Base-by-base conservation (phyloP, 1,140 invertebrate species). In the Manduca sexta region DNA sequence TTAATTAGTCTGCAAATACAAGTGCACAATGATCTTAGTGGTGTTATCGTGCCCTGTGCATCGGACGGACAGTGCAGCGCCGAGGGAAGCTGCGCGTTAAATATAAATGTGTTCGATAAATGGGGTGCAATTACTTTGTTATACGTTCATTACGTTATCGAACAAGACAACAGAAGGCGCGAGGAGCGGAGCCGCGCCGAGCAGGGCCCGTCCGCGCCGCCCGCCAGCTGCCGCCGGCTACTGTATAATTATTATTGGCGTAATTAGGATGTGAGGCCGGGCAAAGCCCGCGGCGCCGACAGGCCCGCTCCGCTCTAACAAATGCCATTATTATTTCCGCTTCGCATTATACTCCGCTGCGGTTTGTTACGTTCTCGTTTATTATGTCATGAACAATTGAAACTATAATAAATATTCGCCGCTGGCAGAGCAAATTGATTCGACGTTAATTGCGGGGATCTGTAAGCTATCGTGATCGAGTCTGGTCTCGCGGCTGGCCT, bases 281-380 rank as follows among this genome's bases (percentile, higher is more conserved):
- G 61, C 65, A 57, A 50, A 59, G 73, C 73, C 76, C 74, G 69
- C 67, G 74, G 78, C 76, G 76, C 60, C 75, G 69, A 72, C 70
- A 60, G 65, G 12, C 69, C 58, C 45, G 64, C 57, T 55, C 51
- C 47, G 33, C 62, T 70, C 68, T 62, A 75, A 78, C 77, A 76
- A 78, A 77, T 66, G 72, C 74, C 71, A 79, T 79, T 80, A 82
- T 79, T 76, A 80, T 84, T 83, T 84, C 81, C 77, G 77, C 59
- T 76, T 73, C 70, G 64, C 62, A 69, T 81, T 82, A 75, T 69
- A 70, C 60, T 56, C 52, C 56, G 65, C 63, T 60, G 67, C 61
- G 68, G 67, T 76, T 74, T 65, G 74, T 73, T 79, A 73, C 65
- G 62, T 63, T 66, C 74, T 74, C 72, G 67, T 77, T 79, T 70